A percentile compares a stretch with the other conserved stretches of the same genome.
These are phyloP conservation scores for Sardina pilchardus DNA, from an alignment of 2,113 vertebrate genomes.

Conservation along the genomic window DNA sequence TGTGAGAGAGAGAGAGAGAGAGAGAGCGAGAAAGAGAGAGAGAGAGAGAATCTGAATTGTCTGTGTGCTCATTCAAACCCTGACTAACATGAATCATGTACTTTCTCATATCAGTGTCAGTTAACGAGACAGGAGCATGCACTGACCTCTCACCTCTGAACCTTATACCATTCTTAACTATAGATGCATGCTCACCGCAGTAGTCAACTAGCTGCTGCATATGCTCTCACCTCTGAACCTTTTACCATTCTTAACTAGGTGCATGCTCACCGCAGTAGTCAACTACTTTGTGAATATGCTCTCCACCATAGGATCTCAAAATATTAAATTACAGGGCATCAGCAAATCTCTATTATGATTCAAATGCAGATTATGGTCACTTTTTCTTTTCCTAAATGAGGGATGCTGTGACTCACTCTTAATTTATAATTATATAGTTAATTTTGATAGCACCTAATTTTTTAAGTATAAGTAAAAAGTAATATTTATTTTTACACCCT, in stretches of 20 bases:
- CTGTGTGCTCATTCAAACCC: conserved; percentile 61
- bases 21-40: no score
- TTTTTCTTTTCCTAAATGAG: not conserved
- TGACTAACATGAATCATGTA: conserved; percentile 79
- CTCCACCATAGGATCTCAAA: no score
- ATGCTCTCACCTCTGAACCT: no score
- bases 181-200: not conserved
- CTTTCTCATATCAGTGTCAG: conserved; percentile 77
- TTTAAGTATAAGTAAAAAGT: no score
- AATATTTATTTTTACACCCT: no score
- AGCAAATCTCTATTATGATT: not conserved
- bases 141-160: conserved; percentile 59
- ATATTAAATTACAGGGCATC: not conserved
- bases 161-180: conserved; percentile 16
- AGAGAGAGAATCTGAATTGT: conserved; percentile 39
- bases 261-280: no score
- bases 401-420: no score
- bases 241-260: no score
- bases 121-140: conserved; percentile 71
- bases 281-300: no score
- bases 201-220: not conserved
- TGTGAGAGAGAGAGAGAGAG: no score
- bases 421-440: no score
- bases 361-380: not conserved
- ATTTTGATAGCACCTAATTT: no score